phyloP scores from a whole-genome alignment of 2,888 invertebrate genomes.

The Acrocera orbiculus region DNA sequence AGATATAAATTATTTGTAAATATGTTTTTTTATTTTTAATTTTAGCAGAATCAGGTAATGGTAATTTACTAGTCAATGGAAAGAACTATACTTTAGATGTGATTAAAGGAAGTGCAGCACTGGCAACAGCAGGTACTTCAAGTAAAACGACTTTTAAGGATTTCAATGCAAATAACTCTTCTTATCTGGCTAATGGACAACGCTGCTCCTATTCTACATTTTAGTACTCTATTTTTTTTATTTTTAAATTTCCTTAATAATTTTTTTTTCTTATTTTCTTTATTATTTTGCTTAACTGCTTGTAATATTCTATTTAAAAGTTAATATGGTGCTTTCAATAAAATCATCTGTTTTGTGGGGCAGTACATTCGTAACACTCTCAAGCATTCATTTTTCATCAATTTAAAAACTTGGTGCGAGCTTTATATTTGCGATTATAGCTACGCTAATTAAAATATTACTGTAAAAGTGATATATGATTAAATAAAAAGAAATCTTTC shows the following conservation, averaged over 20 bases:
- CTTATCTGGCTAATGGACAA: constrained; percentile 5
- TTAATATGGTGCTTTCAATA: too few species aligned
- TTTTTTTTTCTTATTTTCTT: constrained; percentile 1
- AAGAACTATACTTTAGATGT: too few species aligned
- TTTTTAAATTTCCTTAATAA: background rate
- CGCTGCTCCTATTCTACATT: constrained; percentile 9
- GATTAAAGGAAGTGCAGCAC: constrained; percentile 7
- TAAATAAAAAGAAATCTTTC: too few species aligned
- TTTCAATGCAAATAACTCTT: constrained; percentile 6
- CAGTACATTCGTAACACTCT: too few species aligned
- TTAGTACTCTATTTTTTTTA: constrained; percentile 5
- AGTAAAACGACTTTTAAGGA: constrained; percentile 10
- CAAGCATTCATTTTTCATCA: too few species aligned
- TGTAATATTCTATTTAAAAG: background rate
- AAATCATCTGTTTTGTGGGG: too few species aligned
- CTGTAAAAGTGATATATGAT: too few species aligned
- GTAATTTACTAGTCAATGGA: constrained; percentile 6
- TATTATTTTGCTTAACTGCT: background rate
- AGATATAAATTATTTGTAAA: too few species aligned
- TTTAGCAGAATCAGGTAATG: constrained; percentile 6
- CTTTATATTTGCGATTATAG: too few species aligned
- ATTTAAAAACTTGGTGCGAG: too few species aligned
- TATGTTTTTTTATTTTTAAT: too few species aligned
- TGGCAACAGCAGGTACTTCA: constrained; percentile 13
- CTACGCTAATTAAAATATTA: too few species aligned